A percentile compares a stretch with the other conserved stretches of the same genome.
Evolutionary conservation across 1,140 invertebrate genomes (phyloP).

Genomic region (Drosophila pectinifera): DNA sequence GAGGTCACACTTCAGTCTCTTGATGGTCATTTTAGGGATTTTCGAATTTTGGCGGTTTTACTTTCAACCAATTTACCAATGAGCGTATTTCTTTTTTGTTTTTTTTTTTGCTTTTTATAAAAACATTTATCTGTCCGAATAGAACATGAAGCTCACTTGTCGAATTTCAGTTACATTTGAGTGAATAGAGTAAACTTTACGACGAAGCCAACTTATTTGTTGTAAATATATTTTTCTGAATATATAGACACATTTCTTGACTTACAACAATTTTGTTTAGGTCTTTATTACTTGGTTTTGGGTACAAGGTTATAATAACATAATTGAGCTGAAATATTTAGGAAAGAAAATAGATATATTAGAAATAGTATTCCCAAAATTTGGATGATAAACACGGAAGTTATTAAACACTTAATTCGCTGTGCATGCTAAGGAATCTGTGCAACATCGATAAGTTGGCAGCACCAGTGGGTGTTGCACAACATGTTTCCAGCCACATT

Average conservation of each 20-base stretch:
- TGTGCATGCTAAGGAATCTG: no score
- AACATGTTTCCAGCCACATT: not conserved
- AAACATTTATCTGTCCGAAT: slow-evolving; percentile 33
- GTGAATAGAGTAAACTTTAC: not conserved
- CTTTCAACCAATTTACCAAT: slow-evolving; percentile 7
- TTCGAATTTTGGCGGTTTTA: slow-evolving; percentile 12
- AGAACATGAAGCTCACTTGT: slow-evolving; percentile 7
- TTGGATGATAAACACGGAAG: no score
- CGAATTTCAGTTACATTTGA: slow-evolving; percentile 3
- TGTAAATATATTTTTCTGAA: not conserved
- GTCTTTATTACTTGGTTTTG: not conserved
- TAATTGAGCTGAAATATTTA: no score
- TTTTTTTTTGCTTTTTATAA: slow-evolving; percentile 20
- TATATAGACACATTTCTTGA: not conserved
- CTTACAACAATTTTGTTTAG: no score
- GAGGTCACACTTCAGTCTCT: slow-evolving; percentile 54
- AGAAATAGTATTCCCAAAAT: no score
- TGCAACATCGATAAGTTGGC: no score
- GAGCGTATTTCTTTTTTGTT: not conserved
- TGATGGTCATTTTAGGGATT: slow-evolving; percentile 41
- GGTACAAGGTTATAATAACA: no score
- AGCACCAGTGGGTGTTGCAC: not conserved
- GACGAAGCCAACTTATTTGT: not conserved
- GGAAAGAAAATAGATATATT: no score
- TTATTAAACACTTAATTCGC: no score